Evolutionary conservation across 2,113 vertebrate genomes (phyloP), one percentile per base, ranked within the genome.

Genomic region (Symphodus melops): DNA sequence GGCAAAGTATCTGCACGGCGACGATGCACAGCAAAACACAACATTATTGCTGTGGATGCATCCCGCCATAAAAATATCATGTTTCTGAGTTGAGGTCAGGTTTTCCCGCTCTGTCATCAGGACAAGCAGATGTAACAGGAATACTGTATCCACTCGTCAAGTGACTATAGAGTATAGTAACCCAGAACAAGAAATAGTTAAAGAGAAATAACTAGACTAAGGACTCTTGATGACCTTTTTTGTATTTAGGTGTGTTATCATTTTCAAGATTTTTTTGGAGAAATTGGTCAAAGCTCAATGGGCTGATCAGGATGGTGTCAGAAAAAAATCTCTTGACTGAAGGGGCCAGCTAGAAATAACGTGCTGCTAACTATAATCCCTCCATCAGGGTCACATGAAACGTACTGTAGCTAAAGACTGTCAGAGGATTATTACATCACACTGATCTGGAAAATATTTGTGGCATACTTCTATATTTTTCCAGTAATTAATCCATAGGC

Each of bases 321-420:
- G 52, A 37, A 65, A 52, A 56, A 83, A 70, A 16, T 33, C 28
- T 25, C 59, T 53, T 55, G 70, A 52, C 59, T 51, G 59, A 74
- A 71, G 63, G 44, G 20, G 7, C 23, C 48, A 49, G 49, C 51
- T 21, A 65, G 56, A 79, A 79, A 75, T 69, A 57, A 53, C 25
- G 72, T 48, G 16, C 53, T 72, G 21, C 62, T 77, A 74, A 73
- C 20, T 64, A 19, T 75, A 84, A 84, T 81, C 68, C 42, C 39
- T 83, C 25, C 36, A 14, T n/a, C 51, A 71, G 48, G 44, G 33
- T 73, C 57, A 86, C 83, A 79, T 51, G 61, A 61, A 56, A 51
- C 68, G 51, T 42, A 48, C 52, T 60, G 8, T 67, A 33, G 28
- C 28, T 33, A 57, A 44, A 51, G 55, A 52, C 37, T 67, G 54